A percentile compares a stretch with the other conserved stretches of the same genome.
phyloP scores from a whole-genome alignment of 2,888 invertebrate genomes.

The Atrina japonica region DNA sequence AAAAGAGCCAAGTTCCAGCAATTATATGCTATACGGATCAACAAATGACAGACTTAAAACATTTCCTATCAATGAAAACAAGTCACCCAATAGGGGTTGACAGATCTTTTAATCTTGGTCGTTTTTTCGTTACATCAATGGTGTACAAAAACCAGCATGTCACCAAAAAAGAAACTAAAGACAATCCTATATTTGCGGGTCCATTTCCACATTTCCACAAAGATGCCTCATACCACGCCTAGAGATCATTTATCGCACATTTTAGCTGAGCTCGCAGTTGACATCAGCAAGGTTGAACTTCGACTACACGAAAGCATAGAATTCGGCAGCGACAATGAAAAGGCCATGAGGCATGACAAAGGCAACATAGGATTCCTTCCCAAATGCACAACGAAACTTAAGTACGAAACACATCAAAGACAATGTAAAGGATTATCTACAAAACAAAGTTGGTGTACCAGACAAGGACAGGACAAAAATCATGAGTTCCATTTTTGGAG shows the following conservation, averaged over 20 bases:
- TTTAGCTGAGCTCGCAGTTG: not conserved
- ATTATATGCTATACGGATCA: conserved; percentile 10
- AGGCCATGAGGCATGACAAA: conserved; percentile 23
- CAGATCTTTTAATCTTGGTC: conserved; percentile 9
- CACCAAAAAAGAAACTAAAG: conserved; percentile 11
- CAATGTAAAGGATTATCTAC: conserved; percentile 5
- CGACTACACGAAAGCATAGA: conserved; percentile 11
- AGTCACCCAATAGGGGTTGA: not conserved
- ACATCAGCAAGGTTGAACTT: not conserved
- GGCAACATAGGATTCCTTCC: conserved; percentile 16
- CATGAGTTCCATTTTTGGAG: conserved; percentile 13
- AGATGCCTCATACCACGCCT: conserved; percentile 9
- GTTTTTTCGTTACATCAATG: conserved; percentile 17
- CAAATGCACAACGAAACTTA: not conserved
- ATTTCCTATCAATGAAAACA: not conserved
- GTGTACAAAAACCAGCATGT: conserved; percentile 24
- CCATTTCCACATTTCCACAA: conserved; percentile 22
- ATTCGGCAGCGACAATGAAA: conserved; percentile 32
- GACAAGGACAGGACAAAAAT: not conserved
- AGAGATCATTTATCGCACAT: conserved; percentile 10
- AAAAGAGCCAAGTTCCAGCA: conserved; percentile 6
- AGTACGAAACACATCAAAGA: conserved; percentile 28
- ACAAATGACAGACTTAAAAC: conserved; percentile 9
- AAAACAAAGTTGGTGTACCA: conserved; percentile 9
- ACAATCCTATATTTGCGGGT: conserved; percentile 22